Evolutionary conservation across 2,888 invertebrate species (phyloP).

Genomic region (Cotesia congregata): DNA sequence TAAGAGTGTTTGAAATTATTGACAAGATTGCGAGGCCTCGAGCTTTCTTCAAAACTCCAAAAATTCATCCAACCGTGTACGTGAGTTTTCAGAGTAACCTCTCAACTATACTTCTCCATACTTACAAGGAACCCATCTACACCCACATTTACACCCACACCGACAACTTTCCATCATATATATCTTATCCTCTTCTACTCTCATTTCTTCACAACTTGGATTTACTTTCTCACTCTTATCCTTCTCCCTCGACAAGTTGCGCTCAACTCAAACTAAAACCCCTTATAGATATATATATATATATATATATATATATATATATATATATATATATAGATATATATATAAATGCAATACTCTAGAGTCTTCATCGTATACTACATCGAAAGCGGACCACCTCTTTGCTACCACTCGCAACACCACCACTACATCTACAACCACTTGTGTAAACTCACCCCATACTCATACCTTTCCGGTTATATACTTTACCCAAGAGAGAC

Average conservation of each 20-base stretch:
- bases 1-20: slow-evolving; percentile 34
- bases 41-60: slow-evolving; percentile 6
- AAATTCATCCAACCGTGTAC: slow-evolving; percentile 8
- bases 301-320: background rate
- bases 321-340: background rate
- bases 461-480: slow-evolving; percentile 37
- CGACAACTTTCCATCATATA: background rate
- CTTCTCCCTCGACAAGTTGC: background rate
- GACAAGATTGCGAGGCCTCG: slow-evolving; percentile 48
- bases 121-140: slow-evolving; percentile 12
- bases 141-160: background rate
- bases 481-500: slow-evolving; percentile 49
- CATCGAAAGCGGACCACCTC: background rate
- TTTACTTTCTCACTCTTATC: background rate
- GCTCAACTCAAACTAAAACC: slow-evolving; percentile 1
- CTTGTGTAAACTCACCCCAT: background rate
- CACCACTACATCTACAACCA: background rate
- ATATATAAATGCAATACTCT: background rate
- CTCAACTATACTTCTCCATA: slow-evolving; percentile 6
- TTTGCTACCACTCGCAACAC: background rate
- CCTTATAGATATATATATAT: background rate
- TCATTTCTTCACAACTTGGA: slow-evolving; percentile 16
- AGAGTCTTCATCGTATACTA: background rate
- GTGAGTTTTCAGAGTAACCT: background rate
- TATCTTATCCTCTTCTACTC: background rate